These are phyloP conservation scores for Coecobrya sp. DNA, from an alignment of 2,888 invertebrate species.

Conservation along the genomic window DNA sequence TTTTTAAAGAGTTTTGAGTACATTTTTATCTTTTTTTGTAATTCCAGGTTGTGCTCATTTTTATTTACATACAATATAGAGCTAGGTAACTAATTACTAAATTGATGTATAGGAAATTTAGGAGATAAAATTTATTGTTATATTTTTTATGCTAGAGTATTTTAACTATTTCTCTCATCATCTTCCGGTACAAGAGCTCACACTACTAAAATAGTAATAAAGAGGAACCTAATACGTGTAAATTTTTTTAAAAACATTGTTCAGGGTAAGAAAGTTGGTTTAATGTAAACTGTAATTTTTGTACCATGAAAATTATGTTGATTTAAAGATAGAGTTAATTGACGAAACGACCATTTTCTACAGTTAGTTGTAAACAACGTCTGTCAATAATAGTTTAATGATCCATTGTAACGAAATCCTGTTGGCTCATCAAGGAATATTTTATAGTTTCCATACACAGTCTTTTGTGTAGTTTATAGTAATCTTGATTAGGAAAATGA, in stretches of 20 bases:
- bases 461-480: too few relatives aligned
- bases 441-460: too few relatives aligned
- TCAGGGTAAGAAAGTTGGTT: not conserved
- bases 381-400: too few relatives aligned
- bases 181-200: slow-evolving; percentile 38
- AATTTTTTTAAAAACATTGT: not conserved
- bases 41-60: slow-evolving; percentile 46
- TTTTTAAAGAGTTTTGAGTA: not conserved
- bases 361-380: too few relatives aligned
- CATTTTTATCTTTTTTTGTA: slow-evolving; percentile 8
- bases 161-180: not conserved
- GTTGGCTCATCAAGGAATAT: too few relatives aligned
- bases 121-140: too few relatives aligned
- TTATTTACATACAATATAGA: not conserved
- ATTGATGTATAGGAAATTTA: not conserved
- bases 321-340: too few relatives aligned
- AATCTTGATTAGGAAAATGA: not conserved
- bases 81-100: not conserved
- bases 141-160: not conserved
- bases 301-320: too few relatives aligned
- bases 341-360: too few relatives aligned
- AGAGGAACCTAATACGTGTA: too few relatives aligned
- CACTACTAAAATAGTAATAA: too few relatives aligned
- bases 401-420: too few relatives aligned
- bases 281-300: not conserved